phyloP scores from a whole-genome alignment of 2,113 vertebrate genomes.

The Porphyrio hochstetteri region DNA sequence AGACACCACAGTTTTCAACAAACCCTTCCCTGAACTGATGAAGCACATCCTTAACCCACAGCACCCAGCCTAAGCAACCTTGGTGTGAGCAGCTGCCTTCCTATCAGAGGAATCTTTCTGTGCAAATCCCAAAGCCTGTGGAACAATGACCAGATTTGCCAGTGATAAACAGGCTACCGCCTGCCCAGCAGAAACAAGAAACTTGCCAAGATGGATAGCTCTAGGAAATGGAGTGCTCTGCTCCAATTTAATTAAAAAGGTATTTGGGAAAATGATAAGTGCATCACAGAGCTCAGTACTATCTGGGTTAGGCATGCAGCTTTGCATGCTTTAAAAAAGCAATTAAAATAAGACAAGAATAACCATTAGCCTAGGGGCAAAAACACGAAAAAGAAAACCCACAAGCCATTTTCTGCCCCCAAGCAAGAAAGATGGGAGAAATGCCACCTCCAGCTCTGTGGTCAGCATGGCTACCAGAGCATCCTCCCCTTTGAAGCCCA shows the following conservation, averaged over 20 bases:
- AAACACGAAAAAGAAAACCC: neutral
- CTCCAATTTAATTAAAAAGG: slow-evolving; percentile 39
- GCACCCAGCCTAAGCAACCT: neutral
- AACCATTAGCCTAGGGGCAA: neutral
- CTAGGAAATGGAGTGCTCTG: neutral
- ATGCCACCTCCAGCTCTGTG: neutral
- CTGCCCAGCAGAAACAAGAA: neutral
- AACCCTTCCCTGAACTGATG: neutral
- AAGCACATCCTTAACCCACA: neutral
- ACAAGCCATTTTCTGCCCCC: neutral
- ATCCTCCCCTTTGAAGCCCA: neutral
- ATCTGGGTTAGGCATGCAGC: neutral
- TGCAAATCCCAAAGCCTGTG: neutral
- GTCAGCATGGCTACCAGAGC: neutral
- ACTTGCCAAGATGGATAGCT: neutral
- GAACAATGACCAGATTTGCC: neutral
- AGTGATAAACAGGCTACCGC: neutral
- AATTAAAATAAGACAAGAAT: slow-evolving; percentile 7
- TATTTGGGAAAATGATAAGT: slow-evolving; percentile 29
- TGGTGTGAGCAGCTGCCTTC: neutral
- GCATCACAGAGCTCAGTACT: neutral
- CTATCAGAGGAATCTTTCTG: neutral
- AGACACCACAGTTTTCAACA: neutral
- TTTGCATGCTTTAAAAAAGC: neutral
- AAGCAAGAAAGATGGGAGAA: neutral